Evolutionary conservation across 2,797 vertebrate genomes (phyloP).

Genomic region (Scyliorhinus canicula): DNA sequence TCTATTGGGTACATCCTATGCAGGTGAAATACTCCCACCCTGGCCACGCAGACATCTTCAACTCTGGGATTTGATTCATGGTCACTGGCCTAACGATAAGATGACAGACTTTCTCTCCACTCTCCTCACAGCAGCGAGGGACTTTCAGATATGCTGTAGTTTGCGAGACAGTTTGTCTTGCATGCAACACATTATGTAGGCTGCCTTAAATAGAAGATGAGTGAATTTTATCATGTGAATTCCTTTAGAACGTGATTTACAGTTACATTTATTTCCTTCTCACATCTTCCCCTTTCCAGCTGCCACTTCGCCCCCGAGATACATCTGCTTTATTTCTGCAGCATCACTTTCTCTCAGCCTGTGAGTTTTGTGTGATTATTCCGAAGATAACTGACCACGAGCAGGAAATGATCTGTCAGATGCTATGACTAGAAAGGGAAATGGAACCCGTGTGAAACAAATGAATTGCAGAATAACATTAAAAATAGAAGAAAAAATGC

Average conservation of each 20-base stretch:
- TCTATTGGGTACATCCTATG: neutral
- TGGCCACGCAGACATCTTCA: neutral
- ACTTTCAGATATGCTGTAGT: no score
- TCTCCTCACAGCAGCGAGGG: neutral
- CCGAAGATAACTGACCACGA: neutral
- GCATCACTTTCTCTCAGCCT: neutral
- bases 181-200: neutral
- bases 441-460: no score
- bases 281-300: neutral
- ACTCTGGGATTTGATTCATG: neutral
- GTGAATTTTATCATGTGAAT: neutral
- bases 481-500: constrained; percentile 14
- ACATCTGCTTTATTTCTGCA: neutral
- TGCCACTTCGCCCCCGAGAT: neutral
- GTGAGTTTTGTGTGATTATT: neutral
- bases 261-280: neutral
- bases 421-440: neutral
- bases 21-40: neutral
- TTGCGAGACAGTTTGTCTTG: neutral
- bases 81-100: neutral
- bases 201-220: neutral
- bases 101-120: neutral
- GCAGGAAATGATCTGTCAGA: neutral
- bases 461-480: neutral
- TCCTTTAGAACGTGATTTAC: neutral